Conservation (phyloP, 2,113 vertebrate species). For the Spilogale gracilis region DNA sequence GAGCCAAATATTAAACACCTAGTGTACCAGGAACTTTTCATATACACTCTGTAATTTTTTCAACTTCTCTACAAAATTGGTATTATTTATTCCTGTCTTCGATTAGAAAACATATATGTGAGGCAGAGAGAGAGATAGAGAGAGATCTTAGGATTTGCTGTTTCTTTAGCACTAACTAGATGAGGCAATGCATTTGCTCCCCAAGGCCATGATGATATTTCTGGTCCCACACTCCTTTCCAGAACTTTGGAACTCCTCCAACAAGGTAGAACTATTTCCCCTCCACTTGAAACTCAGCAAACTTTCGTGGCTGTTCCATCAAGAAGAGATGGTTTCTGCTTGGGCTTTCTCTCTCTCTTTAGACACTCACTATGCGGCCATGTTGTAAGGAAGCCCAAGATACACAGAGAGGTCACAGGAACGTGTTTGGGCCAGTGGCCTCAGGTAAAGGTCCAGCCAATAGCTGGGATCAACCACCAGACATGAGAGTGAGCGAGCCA, state of each 20-base stretch:
- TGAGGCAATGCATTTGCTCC: not conserved
- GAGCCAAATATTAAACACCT: not conserved
- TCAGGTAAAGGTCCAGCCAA: not conserved
- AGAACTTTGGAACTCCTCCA: not conserved
- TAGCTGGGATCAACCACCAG: not conserved
- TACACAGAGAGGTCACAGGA: not conserved
- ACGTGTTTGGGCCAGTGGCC: too few species aligned
- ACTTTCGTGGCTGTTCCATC: not conserved
- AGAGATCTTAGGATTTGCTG: not conserved
- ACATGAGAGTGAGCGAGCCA: not conserved
- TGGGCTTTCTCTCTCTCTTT: not conserved
- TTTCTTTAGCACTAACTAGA: not conserved
- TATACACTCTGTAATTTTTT: not conserved
- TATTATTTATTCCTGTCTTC: not conserved
- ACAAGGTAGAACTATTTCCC: not conserved
- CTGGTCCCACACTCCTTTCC: not conserved
- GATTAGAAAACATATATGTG: not conserved
- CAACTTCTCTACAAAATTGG: not conserved
- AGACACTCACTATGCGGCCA: not conserved
- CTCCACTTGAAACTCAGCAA: not conserved
- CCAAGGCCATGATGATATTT: not conserved
- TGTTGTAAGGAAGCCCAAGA: not conserved
- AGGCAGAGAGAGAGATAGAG: not conserved
- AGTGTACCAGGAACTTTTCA: not conserved
- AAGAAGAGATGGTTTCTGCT: not conserved